These are phyloP conservation scores for Pseudorasbora parva DNA, from an alignment of 2,113 vertebrate species.

Conservation along the genomic window DNA sequence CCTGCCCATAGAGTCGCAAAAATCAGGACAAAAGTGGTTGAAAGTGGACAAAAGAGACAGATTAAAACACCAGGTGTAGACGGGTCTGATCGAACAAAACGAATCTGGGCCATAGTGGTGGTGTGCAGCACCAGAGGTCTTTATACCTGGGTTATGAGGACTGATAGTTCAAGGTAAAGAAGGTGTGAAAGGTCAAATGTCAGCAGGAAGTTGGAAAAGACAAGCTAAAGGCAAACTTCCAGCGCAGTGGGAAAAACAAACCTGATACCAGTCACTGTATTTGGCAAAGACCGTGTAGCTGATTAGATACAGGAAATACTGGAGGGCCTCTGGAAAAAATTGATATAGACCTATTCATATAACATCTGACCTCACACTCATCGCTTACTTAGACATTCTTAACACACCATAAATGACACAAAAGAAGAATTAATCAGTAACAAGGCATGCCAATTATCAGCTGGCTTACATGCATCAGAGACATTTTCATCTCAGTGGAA, in stretches of 20 bases:
- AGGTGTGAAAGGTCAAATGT: neutral
- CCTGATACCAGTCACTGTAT: neutral
- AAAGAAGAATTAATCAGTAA: slow-evolving; percentile 38
- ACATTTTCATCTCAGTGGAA: slow-evolving; percentile 71
- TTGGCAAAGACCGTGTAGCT: neutral
- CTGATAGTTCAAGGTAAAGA: neutral
- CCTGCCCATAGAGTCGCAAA: too few species aligned
- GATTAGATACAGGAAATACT: neutral
- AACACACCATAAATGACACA: slow-evolving; percentile 38
- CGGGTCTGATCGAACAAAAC: too few species aligned
- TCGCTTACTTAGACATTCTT: slow-evolving; percentile 19
- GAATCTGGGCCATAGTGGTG: neutral
- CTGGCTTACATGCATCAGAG: slow-evolving; percentile 35
- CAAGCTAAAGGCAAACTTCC: neutral
- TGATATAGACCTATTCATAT: neutral
- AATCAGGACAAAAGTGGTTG: too few species aligned
- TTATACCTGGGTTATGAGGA: neutral
- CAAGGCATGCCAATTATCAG: slow-evolving; percentile 27
- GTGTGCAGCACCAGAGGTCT: neutral
- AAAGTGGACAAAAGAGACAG: too few species aligned
- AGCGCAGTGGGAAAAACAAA: slow-evolving; percentile 7
- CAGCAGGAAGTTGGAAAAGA: neutral
- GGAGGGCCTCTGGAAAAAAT: neutral
- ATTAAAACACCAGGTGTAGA: too few species aligned
- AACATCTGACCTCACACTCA: slow-evolving; percentile 21